These are phyloP conservation scores for Cephus runcator DNA, from an alignment of 2,888 invertebrate genomes.

Conservation along the genomic window DNA sequence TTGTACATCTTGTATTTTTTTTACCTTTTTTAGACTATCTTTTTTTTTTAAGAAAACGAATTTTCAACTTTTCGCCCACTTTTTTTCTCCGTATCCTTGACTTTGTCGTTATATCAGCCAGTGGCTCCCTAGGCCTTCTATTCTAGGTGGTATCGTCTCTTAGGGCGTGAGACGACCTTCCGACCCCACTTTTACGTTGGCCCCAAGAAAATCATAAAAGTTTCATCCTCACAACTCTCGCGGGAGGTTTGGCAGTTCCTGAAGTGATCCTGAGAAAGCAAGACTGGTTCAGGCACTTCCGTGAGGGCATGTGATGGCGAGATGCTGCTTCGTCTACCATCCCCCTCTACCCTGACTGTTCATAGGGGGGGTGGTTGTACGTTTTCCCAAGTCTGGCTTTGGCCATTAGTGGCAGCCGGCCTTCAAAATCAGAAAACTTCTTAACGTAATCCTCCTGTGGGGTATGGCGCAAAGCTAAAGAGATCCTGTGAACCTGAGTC, in stretches of 20 bases:
- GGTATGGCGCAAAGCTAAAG: not conserved
- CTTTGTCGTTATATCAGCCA: not conserved
- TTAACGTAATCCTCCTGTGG: conserved; percentile 4
- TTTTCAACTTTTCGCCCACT: not conserved
- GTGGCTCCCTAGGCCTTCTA: not conserved
- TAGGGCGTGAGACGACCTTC: not conserved
- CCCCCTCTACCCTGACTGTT: conserved; percentile 12
- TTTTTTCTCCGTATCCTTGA: not conserved
- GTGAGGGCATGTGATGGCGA: not conserved
- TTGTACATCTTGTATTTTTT: conserved; percentile 4
- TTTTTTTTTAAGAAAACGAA: not conserved
- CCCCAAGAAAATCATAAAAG: conserved; percentile 52
- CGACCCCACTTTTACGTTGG: conserved; percentile 12
- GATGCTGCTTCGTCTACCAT: conserved; percentile 21
- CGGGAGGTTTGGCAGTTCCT: conserved; percentile 4
- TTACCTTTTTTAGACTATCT: no score
- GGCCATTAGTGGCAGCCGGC: conserved; percentile 45
- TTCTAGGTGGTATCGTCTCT: not conserved
- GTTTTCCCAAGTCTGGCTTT: conserved; percentile 3
- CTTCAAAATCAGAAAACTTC: conserved; percentile 49
- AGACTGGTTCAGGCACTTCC: not conserved
- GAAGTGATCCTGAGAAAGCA: not conserved
- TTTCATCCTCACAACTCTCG: conserved; percentile 37
- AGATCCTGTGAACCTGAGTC: not conserved
- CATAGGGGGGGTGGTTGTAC: not conserved